These are phyloP conservation scores for Anguilla rostrata DNA, from an alignment of 2,113 vertebrate species.

Conservation along the genomic window DNA sequence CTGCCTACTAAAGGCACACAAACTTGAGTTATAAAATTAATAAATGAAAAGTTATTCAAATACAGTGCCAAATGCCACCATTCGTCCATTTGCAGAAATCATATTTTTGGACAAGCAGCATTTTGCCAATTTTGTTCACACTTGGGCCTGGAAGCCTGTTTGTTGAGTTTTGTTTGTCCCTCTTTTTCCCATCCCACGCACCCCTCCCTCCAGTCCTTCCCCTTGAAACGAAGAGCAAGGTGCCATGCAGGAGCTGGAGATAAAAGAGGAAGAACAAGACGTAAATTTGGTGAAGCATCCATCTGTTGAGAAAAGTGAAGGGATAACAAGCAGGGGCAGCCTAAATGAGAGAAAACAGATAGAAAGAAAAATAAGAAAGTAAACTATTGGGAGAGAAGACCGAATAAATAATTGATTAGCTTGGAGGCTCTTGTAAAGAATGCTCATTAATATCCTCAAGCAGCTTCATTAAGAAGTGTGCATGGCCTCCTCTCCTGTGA, in stretches of 20 bases:
- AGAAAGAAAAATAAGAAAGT: slow-evolving; percentile 51
- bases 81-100: no score
- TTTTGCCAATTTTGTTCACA: no score
- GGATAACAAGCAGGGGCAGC: background rate
- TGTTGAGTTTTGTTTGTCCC: background rate
- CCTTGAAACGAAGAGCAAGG: slow-evolving; percentile 6
- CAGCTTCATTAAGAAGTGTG: slow-evolving; percentile 79
- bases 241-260: slow-evolving; percentile 21
- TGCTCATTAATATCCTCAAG: slow-evolving; percentile 80
- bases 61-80: no score
- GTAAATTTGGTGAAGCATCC: slow-evolving; percentile 37
- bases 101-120: no score
- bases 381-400: slow-evolving; percentile 63
- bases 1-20: background rate
- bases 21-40: no score
- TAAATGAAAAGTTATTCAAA: no score
- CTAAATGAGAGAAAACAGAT: slow-evolving; percentile 33
- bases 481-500: slow-evolving; percentile 49
- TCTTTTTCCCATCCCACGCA: background rate
- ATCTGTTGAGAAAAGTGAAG: slow-evolving; percentile 56
- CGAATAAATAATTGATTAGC: slow-evolving; percentile 81
- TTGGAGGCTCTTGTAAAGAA: slow-evolving; percentile 65
- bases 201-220: background rate
- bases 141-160: slow-evolving; percentile 3
- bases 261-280: slow-evolving; percentile 25